A percentile compares a stretch with the other conserved stretches of the same genome.
Conservation (phyloP, 2,113 vertebrate species). For the Oophaga pumilio region DNA sequence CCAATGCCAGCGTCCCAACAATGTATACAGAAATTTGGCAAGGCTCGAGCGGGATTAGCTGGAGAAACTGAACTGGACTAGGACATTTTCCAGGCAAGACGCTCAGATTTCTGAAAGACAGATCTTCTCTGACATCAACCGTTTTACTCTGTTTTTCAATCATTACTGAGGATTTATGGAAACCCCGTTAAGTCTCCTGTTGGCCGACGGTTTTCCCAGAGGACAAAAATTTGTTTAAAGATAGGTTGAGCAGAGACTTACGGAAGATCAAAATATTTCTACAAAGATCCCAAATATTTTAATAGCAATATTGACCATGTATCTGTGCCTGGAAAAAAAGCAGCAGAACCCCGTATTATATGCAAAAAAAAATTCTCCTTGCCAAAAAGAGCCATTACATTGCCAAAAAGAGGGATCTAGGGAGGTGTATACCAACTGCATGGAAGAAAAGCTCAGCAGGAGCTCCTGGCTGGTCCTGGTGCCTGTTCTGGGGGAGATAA, state of each 20-base stretch:
- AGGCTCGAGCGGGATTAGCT: slow-evolving; percentile 64
- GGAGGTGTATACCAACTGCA: background rate
- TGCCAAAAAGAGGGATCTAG: background rate
- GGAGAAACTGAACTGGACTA: slow-evolving; percentile 48
- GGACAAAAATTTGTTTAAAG: slow-evolving; percentile 12
- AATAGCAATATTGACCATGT: slow-evolving; percentile 34
- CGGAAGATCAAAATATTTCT: slow-evolving; percentile 25
- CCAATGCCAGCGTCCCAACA: slow-evolving; percentile 47
- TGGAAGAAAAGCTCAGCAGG: background rate
- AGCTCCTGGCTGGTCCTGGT: background rate
- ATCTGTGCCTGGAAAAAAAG: background rate
- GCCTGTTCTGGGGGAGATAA: background rate
- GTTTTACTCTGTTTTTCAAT: slow-evolving; percentile 24
- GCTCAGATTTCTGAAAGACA: slow-evolving; percentile 13
- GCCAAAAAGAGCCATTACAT: background rate
- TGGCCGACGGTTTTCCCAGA: background rate
- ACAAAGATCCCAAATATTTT: slow-evolving; percentile 24
- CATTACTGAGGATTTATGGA: slow-evolving; percentile 40
- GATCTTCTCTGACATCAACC: slow-evolving; percentile 35
- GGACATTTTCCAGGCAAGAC: slow-evolving; percentile 32
- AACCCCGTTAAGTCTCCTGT: background rate
- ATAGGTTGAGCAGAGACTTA: background rate
- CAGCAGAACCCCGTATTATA: background rate
- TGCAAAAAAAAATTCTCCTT: background rate
- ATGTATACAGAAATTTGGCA: slow-evolving; percentile 64